phyloP scores from a whole-genome alignment of 2,113 vertebrate genomes.

The Rhodinocichla rosea region DNA sequence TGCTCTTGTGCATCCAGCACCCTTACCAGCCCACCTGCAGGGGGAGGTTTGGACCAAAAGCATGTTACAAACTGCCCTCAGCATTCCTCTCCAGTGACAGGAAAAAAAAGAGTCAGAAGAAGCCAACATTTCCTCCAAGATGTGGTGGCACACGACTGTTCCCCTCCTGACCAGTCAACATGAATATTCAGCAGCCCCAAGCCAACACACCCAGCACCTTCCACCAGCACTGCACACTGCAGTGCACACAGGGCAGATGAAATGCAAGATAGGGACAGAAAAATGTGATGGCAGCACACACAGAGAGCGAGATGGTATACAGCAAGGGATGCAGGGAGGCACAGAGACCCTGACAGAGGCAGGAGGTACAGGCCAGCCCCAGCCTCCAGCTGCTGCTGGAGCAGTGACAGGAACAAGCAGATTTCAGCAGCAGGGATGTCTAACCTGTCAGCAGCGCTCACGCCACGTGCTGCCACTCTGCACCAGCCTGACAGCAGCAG shows the following conservation, averaged over 20 bases:
- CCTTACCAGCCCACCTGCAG: background rate
- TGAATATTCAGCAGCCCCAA: background rate
- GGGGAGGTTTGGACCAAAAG: background rate
- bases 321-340: background rate
- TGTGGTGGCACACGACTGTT: background rate
- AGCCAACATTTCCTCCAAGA: background rate
- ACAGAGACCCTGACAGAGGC: background rate
- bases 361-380: background rate
- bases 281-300: background rate
- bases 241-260: background rate
- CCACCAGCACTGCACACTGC: background rate
- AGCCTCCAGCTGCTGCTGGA: conserved; percentile 45
- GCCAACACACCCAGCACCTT: accelerated
- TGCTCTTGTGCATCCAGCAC: background rate
- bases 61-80: background rate
- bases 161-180: background rate
- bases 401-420: conserved; percentile 56
- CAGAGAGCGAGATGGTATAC: background rate
- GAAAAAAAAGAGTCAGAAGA: background rate
- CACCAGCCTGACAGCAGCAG: background rate
- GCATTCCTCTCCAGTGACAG: background rate
- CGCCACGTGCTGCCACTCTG: conserved; percentile 35
- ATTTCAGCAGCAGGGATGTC: conserved; percentile 61
- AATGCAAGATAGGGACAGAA: background rate
- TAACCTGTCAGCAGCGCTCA: conserved; percentile 46